phyloP scores from a whole-genome alignment of 1,140 invertebrate species.

The Varroa destructor region DNA sequence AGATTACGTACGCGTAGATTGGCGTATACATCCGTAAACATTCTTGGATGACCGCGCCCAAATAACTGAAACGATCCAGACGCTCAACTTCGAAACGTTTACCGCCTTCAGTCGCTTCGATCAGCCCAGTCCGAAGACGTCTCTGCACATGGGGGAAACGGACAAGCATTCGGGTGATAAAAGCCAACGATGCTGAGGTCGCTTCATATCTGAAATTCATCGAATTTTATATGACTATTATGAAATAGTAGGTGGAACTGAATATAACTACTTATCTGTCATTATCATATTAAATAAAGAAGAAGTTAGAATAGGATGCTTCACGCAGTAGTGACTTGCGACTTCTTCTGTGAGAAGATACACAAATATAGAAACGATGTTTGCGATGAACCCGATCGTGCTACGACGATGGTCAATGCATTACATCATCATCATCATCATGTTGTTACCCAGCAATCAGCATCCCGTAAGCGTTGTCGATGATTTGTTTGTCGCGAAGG shows the following conservation, averaged over 20 bases:
- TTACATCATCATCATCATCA: too few species aligned
- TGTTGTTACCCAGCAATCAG: not conserved
- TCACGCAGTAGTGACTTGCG: too few species aligned
- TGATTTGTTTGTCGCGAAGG: not conserved
- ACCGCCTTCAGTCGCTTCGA: conserved; percentile 1
- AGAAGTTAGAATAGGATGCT: too few species aligned
- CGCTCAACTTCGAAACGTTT: not conserved
- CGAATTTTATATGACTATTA: not conserved
- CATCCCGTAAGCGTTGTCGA: conserved; percentile 16
- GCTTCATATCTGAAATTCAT: conserved; percentile 6
- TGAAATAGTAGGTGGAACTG: too few species aligned
- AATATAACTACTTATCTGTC: too few species aligned
- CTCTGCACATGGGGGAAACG: conserved; percentile 10
- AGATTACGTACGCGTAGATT: not conserved
- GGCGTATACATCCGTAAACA: conserved; percentile 9
- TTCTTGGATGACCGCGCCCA: conserved; percentile 5
- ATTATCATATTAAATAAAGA: too few species aligned
- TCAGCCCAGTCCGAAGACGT: not conserved
- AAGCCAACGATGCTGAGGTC: not conserved
- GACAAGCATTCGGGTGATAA: conserved; percentile 13
- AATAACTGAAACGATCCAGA: not conserved
- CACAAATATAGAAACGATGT: too few species aligned
- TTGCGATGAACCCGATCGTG: too few species aligned
- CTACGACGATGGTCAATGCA: too few species aligned
- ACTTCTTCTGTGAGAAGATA: too few species aligned